Evolutionary conservation across 2,113 vertebrate genomes (phyloP).

Genomic region (Corythoichthys intestinalis): DNA sequence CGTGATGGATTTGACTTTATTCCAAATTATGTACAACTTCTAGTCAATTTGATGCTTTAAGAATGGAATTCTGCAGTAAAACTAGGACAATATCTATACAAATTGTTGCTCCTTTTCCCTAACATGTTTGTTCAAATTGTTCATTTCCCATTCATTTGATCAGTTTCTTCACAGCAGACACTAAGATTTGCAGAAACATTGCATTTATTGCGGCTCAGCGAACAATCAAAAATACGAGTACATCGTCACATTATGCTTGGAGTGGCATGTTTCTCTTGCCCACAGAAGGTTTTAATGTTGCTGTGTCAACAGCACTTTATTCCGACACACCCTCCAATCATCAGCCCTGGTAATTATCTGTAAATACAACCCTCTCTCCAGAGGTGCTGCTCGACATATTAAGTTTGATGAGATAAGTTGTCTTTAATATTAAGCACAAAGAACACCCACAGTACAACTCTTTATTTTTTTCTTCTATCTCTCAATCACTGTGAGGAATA

Average conservation of each 20-base stretch:
- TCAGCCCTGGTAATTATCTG: slow-evolving; percentile 21
- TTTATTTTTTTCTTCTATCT: slow-evolving; percentile 55
- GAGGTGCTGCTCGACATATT: slow-evolving; percentile 33
- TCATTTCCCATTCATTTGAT: slow-evolving; percentile 10
- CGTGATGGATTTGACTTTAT: too few relatives aligned
- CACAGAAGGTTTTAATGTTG: slow-evolving; percentile 29
- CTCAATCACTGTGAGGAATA: slow-evolving; percentile 53
- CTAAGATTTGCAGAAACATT: slow-evolving; percentile 21
- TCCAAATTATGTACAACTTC: too few relatives aligned
- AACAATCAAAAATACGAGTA: slow-evolving; percentile 19
- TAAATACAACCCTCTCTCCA: slow-evolving; percentile 20
- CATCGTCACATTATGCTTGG: neutral
- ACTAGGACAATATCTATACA: neutral
- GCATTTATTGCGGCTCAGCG: slow-evolving; percentile 19
- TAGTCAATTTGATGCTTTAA: too few relatives aligned
- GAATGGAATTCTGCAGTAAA: too few relatives aligned
- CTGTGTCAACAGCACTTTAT: slow-evolving; percentile 35
- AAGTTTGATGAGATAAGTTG: slow-evolving; percentile 40
- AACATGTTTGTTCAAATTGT: neutral
- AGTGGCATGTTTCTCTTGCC: slow-evolving; percentile 26
- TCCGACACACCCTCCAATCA: neutral
- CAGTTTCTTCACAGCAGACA: slow-evolving; percentile 12
- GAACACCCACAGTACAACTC: slow-evolving; percentile 29
- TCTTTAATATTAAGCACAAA: slow-evolving; percentile 43
- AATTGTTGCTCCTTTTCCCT: neutral